A percentile compares a stretch with the other conserved stretches of the same genome.
phyloP scores from a whole-genome alignment of 1,140 invertebrate genomes.

The Apis laboriosa region DNA sequence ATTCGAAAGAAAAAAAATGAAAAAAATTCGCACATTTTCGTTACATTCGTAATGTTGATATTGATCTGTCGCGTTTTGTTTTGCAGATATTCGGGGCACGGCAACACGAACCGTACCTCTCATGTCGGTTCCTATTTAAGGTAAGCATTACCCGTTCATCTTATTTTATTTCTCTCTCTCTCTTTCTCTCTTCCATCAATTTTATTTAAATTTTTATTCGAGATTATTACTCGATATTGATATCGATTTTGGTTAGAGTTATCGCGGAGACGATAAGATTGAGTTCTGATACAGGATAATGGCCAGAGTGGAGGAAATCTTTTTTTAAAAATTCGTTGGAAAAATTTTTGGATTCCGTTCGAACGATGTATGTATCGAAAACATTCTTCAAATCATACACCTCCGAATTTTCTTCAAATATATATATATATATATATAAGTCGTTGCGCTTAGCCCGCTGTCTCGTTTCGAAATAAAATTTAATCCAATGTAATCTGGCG shows the following conservation, averaged over 20 bases:
- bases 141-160: slow-evolving; percentile 54
- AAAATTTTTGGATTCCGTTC: background rate
- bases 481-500: background rate
- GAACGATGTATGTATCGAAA: background rate
- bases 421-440: background rate
- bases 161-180: background rate
- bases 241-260: background rate
- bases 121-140: slow-evolving; percentile 73
- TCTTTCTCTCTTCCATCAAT: background rate
- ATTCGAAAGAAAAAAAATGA: too few species aligned
- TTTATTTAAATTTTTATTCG: too few species aligned
- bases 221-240: too few species aligned
- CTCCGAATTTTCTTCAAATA: background rate
- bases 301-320: too few species aligned
- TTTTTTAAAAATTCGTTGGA: background rate
- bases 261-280: background rate
- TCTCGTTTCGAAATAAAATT: background rate
- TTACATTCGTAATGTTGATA: too few species aligned
- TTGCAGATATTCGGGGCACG: slow-evolving; percentile 75
- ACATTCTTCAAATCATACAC: background rate
- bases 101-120: slow-evolving; percentile 63
- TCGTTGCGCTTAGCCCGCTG: background rate
- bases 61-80: slow-evolving; percentile 42
- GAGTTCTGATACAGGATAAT: background rate
- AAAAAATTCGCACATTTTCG: background rate